Conservation (phyloP, 2,888 invertebrate species). For the Cyclophora albipunctata region DNA sequence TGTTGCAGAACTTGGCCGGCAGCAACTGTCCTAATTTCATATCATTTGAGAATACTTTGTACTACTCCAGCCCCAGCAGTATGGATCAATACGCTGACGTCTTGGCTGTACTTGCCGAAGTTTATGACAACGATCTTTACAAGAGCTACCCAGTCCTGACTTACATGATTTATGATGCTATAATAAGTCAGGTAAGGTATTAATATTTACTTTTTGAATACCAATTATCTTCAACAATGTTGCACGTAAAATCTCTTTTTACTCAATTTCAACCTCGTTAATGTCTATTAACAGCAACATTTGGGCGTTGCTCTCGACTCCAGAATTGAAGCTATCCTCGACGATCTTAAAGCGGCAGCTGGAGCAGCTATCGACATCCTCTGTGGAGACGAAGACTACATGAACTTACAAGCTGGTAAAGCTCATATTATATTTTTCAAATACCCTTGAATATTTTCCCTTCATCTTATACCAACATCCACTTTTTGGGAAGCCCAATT, state of each 20-base stretch:
- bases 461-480: neutral
- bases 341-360: slow-evolving; percentile 23
- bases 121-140: slow-evolving; percentile 11
- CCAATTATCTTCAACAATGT: too few relatives aligned
- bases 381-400: slow-evolving; percentile 16
- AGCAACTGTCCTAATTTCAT: slow-evolving; percentile 29
- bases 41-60: neutral
- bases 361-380: slow-evolving; percentile 20
- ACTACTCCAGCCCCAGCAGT: neutral
- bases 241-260: too few relatives aligned
- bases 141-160: slow-evolving; percentile 7
- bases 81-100: slow-evolving; percentile 17
- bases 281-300: slow-evolving; percentile 17
- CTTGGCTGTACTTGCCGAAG: slow-evolving; percentile 16
- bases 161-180: slow-evolving; percentile 24
- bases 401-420: slow-evolving; percentile 23
- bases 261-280: too few relatives aligned
- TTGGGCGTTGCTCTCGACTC: slow-evolving; percentile 24
- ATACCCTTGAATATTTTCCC: too few relatives aligned
- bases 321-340: slow-evolving; percentile 15
- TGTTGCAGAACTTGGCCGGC: slow-evolving; percentile 26
- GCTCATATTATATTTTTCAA: too few relatives aligned
- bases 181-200: slow-evolving; percentile 24
- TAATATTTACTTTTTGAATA: neutral
- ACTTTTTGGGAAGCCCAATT: too few relatives aligned